Evolutionary conservation across 1,140 invertebrate species (phyloP), one percentile per base, ranked within the genome.

Genomic region (Heliconius nattereri): DNA sequence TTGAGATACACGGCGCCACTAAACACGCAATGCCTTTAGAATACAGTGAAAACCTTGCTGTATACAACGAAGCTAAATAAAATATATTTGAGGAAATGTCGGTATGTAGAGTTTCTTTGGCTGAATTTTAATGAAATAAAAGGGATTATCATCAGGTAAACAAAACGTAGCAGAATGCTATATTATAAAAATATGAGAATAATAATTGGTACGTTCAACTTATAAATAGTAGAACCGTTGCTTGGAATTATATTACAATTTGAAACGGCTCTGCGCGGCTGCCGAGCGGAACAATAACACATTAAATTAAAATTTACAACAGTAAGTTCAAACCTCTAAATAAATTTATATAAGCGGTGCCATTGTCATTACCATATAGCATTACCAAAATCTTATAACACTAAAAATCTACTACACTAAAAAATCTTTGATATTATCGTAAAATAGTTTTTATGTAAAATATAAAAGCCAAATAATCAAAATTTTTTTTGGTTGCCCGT

Each of bases 201-300:
- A 9, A 66, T 66, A 66, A 66, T 29, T 29, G 23, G 60, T 66
- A 29, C 60, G 11, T 66, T 66, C 60, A 66, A 66, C 26, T 66
- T 66, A 66, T 66, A 66, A 66, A 23, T 45, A 26, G 75, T 71
- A 45, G 60, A 49, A 76, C 79, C 79, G 79, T 80, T 80, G 79
- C 71, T 49, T 75, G 80, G 78, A 75, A 76, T 81, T 76, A 78
- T 81, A 80, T 84, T 84, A 82, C 82, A 71, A 84, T 84, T 84
- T 71, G 74, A 80, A 85, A 83, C 85, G 82, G 82, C 85, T 89
- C 85, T 85, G 86, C 75, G 75, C 75, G 78, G 84, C 90, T 89
- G 82, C 85, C 85, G 83, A 73, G 86, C 85, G 86, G 85, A 89
- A 90, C 89, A 81, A 84, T 86, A 86, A 85, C 86, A 85, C 80